Conservation (phyloP, 2,113 vertebrate species). For the Thunnus thynnus region DNA sequence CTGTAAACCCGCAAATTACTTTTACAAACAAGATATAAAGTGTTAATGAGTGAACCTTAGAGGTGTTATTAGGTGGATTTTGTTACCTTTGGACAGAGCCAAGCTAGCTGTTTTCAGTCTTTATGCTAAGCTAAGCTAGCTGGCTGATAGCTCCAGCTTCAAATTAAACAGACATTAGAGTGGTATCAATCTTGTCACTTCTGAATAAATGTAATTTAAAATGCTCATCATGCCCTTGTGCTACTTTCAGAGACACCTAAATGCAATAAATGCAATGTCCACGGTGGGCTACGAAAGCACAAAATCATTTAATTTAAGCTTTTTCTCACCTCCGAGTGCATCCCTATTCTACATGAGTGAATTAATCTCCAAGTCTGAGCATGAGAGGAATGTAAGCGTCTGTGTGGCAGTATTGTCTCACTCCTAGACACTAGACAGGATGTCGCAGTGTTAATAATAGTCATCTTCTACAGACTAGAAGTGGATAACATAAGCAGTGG, state of each 20-base stretch:
- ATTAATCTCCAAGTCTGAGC: constrained; percentile 53
- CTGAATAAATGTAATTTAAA: not conserved
- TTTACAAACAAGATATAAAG: too few species aligned
- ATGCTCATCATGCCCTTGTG: not conserved
- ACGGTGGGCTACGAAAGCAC: too few species aligned
- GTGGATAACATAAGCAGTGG: constrained; percentile 20
- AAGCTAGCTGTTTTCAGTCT: too few species aligned
- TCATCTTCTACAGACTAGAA: constrained; percentile 26
- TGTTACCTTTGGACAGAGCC: too few species aligned
- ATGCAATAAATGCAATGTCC: not conserved
- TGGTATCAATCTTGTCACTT: too few species aligned
- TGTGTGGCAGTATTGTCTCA: constrained; percentile 56
- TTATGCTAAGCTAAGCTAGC: too few species aligned
- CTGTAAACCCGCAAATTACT: too few species aligned
- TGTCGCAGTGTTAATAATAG: constrained; percentile 62
- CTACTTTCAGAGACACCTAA: not conserved
- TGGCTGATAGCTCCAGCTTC: too few species aligned
- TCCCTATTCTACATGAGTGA: constrained; percentile 3
- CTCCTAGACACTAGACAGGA: constrained; percentile 48
- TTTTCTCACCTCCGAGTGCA: constrained; percentile 4
- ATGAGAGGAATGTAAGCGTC: constrained; percentile 73
- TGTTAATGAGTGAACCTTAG: too few species aligned
- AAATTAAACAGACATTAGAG: too few species aligned
- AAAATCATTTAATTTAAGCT: not conserved
- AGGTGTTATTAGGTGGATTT: too few species aligned